Evolutionary conservation across 2,797 vertebrate genomes (phyloP), one percentile per base, ranked within the genome.

Genomic region (Lepus oiostolus): DNA sequence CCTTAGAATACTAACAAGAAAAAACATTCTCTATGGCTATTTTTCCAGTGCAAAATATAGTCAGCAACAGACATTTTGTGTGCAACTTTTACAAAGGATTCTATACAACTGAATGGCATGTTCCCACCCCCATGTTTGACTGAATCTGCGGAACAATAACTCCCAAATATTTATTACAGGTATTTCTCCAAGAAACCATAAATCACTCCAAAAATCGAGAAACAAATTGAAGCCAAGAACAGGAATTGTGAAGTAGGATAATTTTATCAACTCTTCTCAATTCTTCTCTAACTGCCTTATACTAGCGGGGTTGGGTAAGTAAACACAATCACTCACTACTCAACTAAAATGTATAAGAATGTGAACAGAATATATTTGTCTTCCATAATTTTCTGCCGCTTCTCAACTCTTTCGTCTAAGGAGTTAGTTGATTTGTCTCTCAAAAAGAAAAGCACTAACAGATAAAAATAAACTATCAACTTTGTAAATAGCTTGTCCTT

Each of bases 51-150:
- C n/a, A 96, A 96, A 95, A 94, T 42, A 85, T 22, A 93, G 81
- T 90, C 21, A 83, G 80, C 30, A 82, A 82, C 3, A 95, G 83
- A 93, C 22, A 91, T 90, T 96, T 84, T 76, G 54, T 67, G 90
- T 72, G 42, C 62, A 75, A 94, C 47, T 88, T 35, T 80, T 81
- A 95, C 58, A 86, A 95, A 93, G 63, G 68, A 70, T 93, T 91
- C 88, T 22, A 91, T 47, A 82, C 91, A 95, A 82, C 3, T 95
- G 88, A 96, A 97, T 88, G 88, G 88, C 88, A 93, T 85, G 94
- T 91, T 95, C 77, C 54, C 42, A 74, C 86, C 68, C 24, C 63
- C 47, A 52, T 24, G 74, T 95, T 95, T 95, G 72, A 92, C 2
- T 95, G 67, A 96, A 67, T 85, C 71, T 90, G 88, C 5, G 60